Conservation (phyloP, 2,888 invertebrate species). For the Nomada ruficornis region DNA sequence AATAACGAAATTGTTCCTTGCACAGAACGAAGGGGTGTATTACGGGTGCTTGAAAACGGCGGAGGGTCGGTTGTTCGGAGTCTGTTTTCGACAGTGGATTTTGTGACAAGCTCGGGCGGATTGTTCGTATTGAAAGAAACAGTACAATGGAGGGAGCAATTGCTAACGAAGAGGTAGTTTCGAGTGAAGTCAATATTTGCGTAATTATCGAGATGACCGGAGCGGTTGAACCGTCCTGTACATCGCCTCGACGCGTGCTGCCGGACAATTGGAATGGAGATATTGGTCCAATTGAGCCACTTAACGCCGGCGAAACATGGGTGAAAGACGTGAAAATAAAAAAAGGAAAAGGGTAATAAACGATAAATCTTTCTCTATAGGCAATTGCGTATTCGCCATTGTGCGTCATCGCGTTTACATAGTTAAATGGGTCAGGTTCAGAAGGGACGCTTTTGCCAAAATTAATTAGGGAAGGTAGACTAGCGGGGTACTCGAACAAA, state of each 20-base stretch:
- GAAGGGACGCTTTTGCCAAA: too few species aligned
- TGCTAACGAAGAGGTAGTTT: neutral
- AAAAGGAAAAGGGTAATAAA: too few species aligned
- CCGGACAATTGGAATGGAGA: neutral
- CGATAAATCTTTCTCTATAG: too few species aligned
- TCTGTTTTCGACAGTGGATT: neutral
- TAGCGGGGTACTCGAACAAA: too few species aligned
- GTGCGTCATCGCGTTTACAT: too few species aligned
- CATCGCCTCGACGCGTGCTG: neutral
- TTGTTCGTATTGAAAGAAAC: neutral
- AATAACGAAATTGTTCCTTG: neutral
- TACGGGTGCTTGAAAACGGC: neutral
- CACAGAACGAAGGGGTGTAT: neutral
- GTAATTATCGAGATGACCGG: neutral
- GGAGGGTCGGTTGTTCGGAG: neutral
- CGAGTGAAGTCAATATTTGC: neutral
- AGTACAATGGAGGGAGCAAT: neutral
- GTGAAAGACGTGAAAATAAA: neutral
- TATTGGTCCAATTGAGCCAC: slow-evolving; percentile 8
- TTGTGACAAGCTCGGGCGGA: neutral
- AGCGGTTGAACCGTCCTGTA: neutral
- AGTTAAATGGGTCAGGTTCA: too few species aligned
- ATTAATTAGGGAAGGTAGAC: too few species aligned
- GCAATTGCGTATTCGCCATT: too few species aligned
- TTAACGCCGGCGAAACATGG: neutral